phyloP scores from a whole-genome alignment of 2,888 invertebrate species.

The Idaea biselata region DNA sequence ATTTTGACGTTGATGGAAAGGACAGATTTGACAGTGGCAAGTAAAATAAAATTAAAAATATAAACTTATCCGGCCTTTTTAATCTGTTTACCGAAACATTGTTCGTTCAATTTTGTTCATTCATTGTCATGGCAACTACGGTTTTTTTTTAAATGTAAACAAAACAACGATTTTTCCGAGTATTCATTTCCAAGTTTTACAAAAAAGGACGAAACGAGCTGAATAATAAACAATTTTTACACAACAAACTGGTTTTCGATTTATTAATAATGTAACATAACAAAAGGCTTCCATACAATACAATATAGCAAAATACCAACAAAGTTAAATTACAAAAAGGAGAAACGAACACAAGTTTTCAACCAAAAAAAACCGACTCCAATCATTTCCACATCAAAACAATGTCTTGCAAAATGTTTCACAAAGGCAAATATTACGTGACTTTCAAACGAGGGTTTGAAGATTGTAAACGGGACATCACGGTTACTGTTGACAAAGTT shows the following conservation, averaged over 20 bases:
- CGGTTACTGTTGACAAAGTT: slow-evolving; percentile 64
- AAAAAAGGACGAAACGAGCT: background rate
- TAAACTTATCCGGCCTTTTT: background rate
- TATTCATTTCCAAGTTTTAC: background rate
- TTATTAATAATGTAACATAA: too few relatives aligned
- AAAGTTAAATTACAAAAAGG: background rate
- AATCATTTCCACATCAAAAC: background rate
- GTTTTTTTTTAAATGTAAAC: background rate
- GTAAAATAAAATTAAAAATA: background rate
- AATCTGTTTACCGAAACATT: background rate
- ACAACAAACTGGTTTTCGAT: too few relatives aligned
- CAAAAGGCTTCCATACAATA: background rate
- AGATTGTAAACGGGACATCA: slow-evolving; percentile 67
- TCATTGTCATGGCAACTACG: background rate
- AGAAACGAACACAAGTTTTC: background rate
- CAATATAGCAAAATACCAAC: background rate
- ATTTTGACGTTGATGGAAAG: too few relatives aligned
- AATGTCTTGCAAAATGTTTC: slow-evolving; percentile 59
- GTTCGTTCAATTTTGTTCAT: background rate
- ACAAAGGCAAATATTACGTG: slow-evolving; percentile 71
- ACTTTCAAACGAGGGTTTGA: slow-evolving; percentile 72
- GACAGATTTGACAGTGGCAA: too few relatives aligned
- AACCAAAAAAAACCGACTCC: background rate
- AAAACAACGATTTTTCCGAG: background rate
- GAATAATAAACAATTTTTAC: too few relatives aligned